These are phyloP conservation scores for Corvus cornix DNA, from an alignment of 2,113 vertebrate species.

Conservation along the genomic window DNA sequence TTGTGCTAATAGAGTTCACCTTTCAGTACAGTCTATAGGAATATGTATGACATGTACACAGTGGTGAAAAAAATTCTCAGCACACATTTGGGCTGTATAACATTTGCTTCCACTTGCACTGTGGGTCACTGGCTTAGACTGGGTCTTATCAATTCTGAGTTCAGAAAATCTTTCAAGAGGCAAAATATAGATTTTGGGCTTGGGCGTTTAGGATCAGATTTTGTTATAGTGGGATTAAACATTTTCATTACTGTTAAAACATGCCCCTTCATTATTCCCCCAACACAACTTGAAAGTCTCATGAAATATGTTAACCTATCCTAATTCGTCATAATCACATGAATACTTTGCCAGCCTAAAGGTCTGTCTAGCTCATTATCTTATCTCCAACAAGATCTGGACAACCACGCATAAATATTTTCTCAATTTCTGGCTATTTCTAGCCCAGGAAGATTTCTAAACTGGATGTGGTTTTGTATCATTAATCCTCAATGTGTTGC, in stretches of 20 bases:
- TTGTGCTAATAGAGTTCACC: background rate
- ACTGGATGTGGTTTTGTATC: background rate
- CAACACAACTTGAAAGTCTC: background rate
- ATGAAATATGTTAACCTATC: background rate
- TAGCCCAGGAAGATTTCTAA: background rate
- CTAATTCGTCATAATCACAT: background rate
- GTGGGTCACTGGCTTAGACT: background rate
- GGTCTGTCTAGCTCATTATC: background rate
- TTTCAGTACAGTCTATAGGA: background rate
- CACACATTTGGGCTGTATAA: background rate
- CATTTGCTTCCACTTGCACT: background rate
- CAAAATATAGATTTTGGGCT: background rate
- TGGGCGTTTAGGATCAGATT: background rate
- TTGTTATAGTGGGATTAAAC: background rate
- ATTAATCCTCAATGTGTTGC: background rate
- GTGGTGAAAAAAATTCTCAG: background rate
- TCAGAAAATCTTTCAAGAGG: background rate
- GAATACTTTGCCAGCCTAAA: background rate
- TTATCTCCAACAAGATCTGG: background rate
- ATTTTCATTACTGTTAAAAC: background rate
- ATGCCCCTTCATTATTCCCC: background rate
- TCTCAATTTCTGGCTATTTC: background rate
- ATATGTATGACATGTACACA: background rate
- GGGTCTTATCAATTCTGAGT: background rate
- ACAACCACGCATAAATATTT: background rate